Base-by-base conservation (phyloP, 37 sponge, comb jelly and placozoan genomes). In the Halisarca cf. caerulea region DNA sequence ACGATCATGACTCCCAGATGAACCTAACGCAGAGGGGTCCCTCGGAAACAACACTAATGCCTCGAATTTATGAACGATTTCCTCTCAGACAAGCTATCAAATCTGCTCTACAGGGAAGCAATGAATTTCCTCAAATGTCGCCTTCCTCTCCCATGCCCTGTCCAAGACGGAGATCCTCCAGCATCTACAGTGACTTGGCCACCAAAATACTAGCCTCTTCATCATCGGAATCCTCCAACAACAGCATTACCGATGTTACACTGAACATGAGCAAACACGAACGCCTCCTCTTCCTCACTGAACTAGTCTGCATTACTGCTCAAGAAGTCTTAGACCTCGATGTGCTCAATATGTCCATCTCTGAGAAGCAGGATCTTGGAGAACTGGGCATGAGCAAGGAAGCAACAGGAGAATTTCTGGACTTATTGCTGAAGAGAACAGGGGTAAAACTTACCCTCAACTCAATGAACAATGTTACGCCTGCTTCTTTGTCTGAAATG, bases 71-170 rank as follows among this genome's bases (percentile, higher is more conserved):
- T 30, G 70, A 83, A 1, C 66, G 58, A 14, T 88, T 59, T 59
- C 88, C 88, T 24, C 44, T 88, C 24, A 78, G 88, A 64, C 37
- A 73, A 25, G 25, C 42, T 41, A 24, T 41, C 7, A 44, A 20
- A 24, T 33, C 25, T 43, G 15, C 24, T 21, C 3, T 40, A 24
- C 24, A 40, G 21, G 40, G 7, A 30, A n/a, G 41, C 6, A 15
- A 6, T 4, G n/a, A 6, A 7, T 30, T 28, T 62, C 25, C 6
- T 62, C 64, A n/a, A 6, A 62, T n/a, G 18, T 47, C 51, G 11
- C 69, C 69, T 18, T 68, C 35, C 69, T 74, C 77, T 40, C 77
- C 77, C 42, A 37, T 40, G 21, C 77, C 77, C 15, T 74, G 45
- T 44, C 77, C 42, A 39, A 33, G 77, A 74, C 36, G 77, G 25